Conservation (phyloP, 2,797 vertebrate genomes). For the Ispidina lecontei region DNA sequence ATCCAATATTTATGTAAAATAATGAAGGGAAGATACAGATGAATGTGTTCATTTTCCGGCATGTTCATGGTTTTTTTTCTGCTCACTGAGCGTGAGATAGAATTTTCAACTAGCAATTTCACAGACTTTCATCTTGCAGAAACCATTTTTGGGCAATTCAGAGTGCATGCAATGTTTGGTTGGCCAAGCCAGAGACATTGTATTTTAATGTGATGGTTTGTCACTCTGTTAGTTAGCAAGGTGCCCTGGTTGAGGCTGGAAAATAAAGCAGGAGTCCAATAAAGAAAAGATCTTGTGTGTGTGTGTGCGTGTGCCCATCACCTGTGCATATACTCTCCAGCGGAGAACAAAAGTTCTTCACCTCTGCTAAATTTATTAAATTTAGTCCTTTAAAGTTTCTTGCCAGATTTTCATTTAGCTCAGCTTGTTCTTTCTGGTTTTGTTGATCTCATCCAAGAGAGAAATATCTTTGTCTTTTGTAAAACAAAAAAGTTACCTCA, state of each 20-base stretch:
- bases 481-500: neutral
- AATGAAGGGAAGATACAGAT: neutral
- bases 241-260: neutral
- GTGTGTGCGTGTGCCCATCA: neutral
- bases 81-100: conserved; percentile 34
- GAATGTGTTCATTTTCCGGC: conserved; percentile 17
- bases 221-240: neutral
- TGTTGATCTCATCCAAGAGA: neutral
- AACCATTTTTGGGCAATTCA: neutral
- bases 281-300: neutral
- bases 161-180: neutral
- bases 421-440: neutral
- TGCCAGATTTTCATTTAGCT: neutral
- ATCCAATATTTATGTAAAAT: conserved; percentile 44
- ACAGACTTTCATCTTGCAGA: conserved; percentile 32
- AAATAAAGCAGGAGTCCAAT: neutral
- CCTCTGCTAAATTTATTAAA: neutral
- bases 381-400: neutral
- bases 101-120: conserved; percentile 52
- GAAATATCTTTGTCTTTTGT: neutral
- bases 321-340: neutral
- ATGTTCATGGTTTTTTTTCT: neutral
- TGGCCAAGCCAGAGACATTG: neutral
- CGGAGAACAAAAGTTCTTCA: neutral
- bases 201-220: neutral